Conservation (phyloP, 2,113 vertebrate genomes). For the Siniperca chuatsi region DNA sequence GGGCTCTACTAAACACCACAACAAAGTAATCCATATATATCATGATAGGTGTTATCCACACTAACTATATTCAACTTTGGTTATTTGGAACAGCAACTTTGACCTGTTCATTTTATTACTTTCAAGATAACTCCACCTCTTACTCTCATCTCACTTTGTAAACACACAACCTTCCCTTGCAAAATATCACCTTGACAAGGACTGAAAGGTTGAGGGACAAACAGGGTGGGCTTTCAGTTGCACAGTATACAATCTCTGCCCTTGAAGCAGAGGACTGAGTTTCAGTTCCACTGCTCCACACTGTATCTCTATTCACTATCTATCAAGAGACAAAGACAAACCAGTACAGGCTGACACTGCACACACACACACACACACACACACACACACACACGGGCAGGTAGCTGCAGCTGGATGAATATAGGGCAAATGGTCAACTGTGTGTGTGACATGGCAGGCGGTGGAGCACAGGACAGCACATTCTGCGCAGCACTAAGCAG, state of each 20-base stretch:
- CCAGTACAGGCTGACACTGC: conserved; percentile 33
- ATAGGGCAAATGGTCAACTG: conserved; percentile 69
- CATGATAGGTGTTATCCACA: background rate
- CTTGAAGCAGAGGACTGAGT: conserved; percentile 66
- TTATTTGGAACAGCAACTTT: background rate
- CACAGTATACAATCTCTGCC: conserved; percentile 55
- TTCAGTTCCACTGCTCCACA: conserved; percentile 23
- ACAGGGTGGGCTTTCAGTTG: conserved; percentile 27
- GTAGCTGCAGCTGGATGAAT: conserved; percentile 55
- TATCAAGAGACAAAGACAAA: conserved; percentile 55
- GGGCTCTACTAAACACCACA: background rate
- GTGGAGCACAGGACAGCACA: conserved; percentile 56
- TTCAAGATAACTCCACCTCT: background rate
- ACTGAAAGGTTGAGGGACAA: conserved; percentile 32
- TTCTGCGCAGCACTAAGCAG: conserved; percentile 51
- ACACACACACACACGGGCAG: conserved; percentile 16
- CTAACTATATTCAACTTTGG: background rate
- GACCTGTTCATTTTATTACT: background rate
- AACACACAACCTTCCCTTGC: conserved; percentile 15
- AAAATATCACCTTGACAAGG: conserved; percentile 47
- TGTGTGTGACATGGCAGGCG: conserved; percentile 66
- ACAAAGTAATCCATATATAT: background rate
- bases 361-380: conserved; percentile 1
- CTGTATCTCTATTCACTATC: conserved; percentile 45
- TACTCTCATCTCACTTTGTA: conserved; percentile 10